phyloP scores from a whole-genome alignment of 2,888 invertebrate species.

The Erebia palarica region DNA sequence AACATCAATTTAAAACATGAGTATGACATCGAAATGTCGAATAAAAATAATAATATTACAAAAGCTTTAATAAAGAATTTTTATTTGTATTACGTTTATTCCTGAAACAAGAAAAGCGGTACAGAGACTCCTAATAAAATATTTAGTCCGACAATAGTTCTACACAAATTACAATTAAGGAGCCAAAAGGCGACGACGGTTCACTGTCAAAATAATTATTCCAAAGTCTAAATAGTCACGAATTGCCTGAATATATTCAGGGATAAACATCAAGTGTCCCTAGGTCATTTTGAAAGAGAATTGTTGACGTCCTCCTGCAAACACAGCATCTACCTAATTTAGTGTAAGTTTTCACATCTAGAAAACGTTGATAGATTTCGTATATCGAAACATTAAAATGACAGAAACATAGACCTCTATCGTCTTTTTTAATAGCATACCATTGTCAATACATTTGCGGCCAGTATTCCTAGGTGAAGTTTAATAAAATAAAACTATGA shows the following conservation, averaged over 20 bases:
- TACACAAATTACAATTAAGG: neutral
- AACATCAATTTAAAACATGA: too few species aligned
- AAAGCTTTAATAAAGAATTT: neutral
- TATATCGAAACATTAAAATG: too few species aligned
- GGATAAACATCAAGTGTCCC: slow-evolving; percentile 34
- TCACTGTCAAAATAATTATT: slow-evolving; percentile 27
- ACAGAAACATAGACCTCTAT: too few species aligned
- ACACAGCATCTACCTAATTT: slow-evolving; percentile 39
- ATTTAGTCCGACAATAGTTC: slow-evolving; percentile 2
- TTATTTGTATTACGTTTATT: too few species aligned
- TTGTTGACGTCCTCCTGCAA: slow-evolving; percentile 37
- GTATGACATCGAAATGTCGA: too few species aligned
- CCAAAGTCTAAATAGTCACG: slow-evolving; percentile 28
- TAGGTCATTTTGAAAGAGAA: slow-evolving; percentile 37
- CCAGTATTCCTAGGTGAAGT: too few species aligned
- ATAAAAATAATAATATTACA: too few species aligned
- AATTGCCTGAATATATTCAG: slow-evolving; percentile 36
- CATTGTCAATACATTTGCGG: too few species aligned
- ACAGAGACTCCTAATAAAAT: neutral
- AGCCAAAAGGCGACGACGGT: neutral
- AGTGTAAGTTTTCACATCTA: too few species aligned
- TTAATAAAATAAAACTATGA: too few species aligned
- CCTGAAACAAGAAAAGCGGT: neutral
- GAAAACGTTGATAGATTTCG: too few species aligned
- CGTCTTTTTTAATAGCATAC: too few species aligned